Evolutionary conservation across 2,797 vertebrate species (phyloP), one percentile per base, ranked within the genome.

Genomic region (Cetoscarus ocellatus): DNA sequence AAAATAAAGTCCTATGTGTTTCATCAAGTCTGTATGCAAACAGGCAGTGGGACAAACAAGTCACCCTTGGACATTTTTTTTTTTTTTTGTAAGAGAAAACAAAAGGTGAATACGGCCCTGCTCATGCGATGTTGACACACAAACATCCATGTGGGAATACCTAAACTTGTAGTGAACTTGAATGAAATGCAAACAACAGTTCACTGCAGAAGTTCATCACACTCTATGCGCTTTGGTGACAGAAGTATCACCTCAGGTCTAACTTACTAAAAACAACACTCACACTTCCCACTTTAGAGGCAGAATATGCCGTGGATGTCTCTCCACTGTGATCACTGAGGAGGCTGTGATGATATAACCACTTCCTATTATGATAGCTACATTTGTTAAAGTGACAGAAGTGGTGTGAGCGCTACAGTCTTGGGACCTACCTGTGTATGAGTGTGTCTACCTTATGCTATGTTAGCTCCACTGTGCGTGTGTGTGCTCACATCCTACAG

Each of bases 301-400:
- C 80, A 59, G 77, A 68, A 79, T 75, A 62, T 70, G 42, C 17
- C 35, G 38, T 47, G 42, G 53, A 55, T 61, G 45, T 73, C 38
- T 61, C 48, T 59, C 14, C 36, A 1, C 50, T 38, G 48, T 48
- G 55, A 50, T 45, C 43, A 66, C 73, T 61, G 77, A 60, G 72
- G 77, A 69, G 73, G 67, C 56, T 76, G 75, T 68, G 76, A 82
- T 88, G 82, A 91, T 83, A 80, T 85, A 84, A 83, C 86, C 79
- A 77, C 75, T 81, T 82, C 61, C 54, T 66, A 79, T 73, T 87
- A 78, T 63, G 84, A 86, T 82, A 80, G 74, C 79, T 79, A 80
- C 85, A 77, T 94, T 92, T 93, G 86, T 93, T 90, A 93, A 77
- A 82, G 68, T 91, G 88, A 91, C 91, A 91, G 88, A 71, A 81